Evolutionary conservation across 2,888 invertebrate genomes (phyloP), one percentile per base, ranked within the genome.

Genomic region (Tubulanus polymorphus): DNA sequence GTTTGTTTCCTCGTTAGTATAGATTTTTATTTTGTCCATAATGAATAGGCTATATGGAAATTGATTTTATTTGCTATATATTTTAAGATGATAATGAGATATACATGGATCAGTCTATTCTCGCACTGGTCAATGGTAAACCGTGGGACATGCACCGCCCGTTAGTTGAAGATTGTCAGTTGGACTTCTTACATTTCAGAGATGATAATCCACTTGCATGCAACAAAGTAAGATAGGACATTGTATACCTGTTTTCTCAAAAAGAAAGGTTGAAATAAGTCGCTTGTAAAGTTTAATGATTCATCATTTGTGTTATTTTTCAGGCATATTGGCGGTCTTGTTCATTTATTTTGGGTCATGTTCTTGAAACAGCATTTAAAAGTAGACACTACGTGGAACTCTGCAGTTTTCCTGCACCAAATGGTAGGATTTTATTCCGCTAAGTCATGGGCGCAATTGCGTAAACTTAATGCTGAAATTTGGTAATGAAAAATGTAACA

Each of bases 61-160:
- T 35, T 35, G 35, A 35, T 35, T 35, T 12, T 35, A n/a, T 12
- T 12, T n/a, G 12, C 35, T 12, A n/a, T 12, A 12, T 12, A 35
- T 59, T 81, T 82, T 37, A 76, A 90, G 90, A 93, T 81, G 80
- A 93, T 52, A 84, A 85, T 46, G 88, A 91, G 73, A 84, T 85
- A 69, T 83, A 89, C 37, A 80, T 83, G 54, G 84, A 88, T 1
- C 82, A 84, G 55, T 87, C 90, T 49, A 92, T 88, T 0, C 73
- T 96, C 26, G 95, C 94, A 0, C 74, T 90, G 28, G 81, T 96
- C 0, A 87, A 95, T 73, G 88, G 87, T 1, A 82, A 86, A 52
- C 81, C 88, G 10, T 96, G 95, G 95, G 95, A 96, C 73, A 90
- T 97, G 89, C 91, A 94, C 54, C 84, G 87, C 64, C 95, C 96